Evolutionary conservation across 2,888 invertebrate genomes (phyloP).

Genomic region (Anorthoa munda): DNA sequence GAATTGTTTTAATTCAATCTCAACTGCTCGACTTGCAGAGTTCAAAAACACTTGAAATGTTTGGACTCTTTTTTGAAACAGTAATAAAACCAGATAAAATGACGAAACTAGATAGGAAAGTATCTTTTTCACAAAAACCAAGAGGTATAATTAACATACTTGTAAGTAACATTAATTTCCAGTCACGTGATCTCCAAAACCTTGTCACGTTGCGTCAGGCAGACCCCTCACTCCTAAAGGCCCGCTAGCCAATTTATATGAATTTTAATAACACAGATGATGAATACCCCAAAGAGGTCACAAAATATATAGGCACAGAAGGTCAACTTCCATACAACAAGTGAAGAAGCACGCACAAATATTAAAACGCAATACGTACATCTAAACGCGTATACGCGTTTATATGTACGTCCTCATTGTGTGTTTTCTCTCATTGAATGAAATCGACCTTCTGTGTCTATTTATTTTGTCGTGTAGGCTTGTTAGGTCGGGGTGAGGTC

Average conservation of each 20-base stretch:
- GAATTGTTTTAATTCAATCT: not conserved
- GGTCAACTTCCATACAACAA: not conserved
- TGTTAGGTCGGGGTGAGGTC: slow-evolving; percentile 56
- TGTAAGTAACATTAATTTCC: slow-evolving; percentile 32
- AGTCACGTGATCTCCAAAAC: slow-evolving; percentile 31
- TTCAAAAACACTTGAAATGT: not conserved
- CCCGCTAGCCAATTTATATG: slow-evolving; percentile 64
- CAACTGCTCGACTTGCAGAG: not conserved
- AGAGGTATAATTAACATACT: slow-evolving; percentile 24
- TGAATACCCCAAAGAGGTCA: slow-evolving; percentile 55
- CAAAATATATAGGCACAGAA: not conserved
- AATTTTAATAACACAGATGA: slow-evolving; percentile 68
- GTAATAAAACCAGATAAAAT: not conserved
- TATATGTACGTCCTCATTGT: not conserved
- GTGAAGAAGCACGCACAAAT: not conserved
- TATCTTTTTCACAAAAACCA: not conserved
- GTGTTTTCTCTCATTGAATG: not conserved
- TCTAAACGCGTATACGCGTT: not conserved
- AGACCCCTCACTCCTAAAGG: slow-evolving; percentile 30
- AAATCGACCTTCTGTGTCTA: slow-evolving; percentile 21
- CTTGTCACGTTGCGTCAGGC: slow-evolving; percentile 45
- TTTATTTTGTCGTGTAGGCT: slow-evolving; percentile 47
- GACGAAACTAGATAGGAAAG: not conserved
- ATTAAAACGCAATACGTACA: not conserved
- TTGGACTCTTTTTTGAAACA: not conserved